Percentiles rank a stretch among this genome's conserved stretches.
Evolutionary conservation across 2,113 vertebrate species (phyloP).

Genomic region (Sinocyclocheilus anophthalmus): DNA sequence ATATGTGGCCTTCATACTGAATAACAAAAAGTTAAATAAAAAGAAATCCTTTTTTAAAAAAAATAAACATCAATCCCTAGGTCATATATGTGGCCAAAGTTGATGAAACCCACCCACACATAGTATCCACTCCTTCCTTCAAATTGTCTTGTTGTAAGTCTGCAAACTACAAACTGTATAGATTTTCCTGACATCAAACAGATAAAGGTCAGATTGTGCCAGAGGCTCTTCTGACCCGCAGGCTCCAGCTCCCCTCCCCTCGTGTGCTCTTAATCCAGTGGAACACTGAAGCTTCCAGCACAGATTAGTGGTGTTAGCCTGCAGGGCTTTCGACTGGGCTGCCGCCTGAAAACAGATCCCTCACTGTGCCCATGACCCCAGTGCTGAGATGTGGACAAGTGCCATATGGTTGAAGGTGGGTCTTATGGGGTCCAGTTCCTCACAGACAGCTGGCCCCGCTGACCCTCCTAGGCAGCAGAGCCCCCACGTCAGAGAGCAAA

Average conservation of each 20-base stretch:
- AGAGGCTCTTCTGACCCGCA: conserved; percentile 46
- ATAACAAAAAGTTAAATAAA: too few relatives aligned
- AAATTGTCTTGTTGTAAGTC: conserved; percentile 1
- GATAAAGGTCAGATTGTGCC: conserved; percentile 39
- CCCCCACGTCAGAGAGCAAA: conserved; percentile 53
- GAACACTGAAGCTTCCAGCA: conserved; percentile 55
- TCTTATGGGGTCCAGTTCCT: conserved; percentile 68
- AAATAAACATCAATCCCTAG: not conserved
- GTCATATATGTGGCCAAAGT: not conserved
- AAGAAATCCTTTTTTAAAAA: too few relatives aligned
- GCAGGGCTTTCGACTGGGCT: conserved; percentile 49
- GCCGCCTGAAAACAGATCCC: conserved; percentile 70
- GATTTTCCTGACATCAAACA: conserved; percentile 33
- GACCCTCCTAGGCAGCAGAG: conserved; percentile 36
- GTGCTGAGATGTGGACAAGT: conserved; percentile 66
- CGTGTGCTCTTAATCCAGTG: conserved; percentile 65
- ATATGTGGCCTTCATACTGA: not conserved
- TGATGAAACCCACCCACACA: not conserved
- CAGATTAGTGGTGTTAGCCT: conserved; percentile 62
- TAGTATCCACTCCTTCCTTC: not conserved
- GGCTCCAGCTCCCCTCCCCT: conserved; percentile 46
- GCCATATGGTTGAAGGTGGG: conserved; percentile 68
- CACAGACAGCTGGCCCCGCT: conserved; percentile 69
- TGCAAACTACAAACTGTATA: conserved; percentile 19
- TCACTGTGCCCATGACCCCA: conserved; percentile 64